Percentiles rank a stretch among this genome's conserved stretches.
phyloP scores from a whole-genome alignment of 2,888 invertebrate genomes.

The Epistrophe grossulariae region DNA sequence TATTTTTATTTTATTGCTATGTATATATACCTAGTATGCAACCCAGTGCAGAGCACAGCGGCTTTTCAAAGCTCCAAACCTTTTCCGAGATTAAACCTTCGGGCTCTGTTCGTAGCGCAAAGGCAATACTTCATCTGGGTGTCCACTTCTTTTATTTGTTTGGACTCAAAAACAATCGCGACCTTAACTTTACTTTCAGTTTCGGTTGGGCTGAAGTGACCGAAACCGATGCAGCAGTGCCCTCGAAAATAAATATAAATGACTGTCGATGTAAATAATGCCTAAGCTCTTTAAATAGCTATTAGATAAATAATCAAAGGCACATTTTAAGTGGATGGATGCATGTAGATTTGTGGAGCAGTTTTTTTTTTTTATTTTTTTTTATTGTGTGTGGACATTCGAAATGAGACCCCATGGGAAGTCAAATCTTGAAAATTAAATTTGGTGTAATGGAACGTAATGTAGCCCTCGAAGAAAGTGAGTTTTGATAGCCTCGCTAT shows the following conservation, averaged over 20 bases:
- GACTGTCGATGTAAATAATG: constrained; percentile 68
- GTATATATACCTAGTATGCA: neutral
- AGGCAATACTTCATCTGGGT: constrained; percentile 29
- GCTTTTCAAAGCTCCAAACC: constrained; percentile 34
- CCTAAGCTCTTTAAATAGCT: constrained; percentile 66
- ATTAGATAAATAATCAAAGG: constrained; percentile 65
- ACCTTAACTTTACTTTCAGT: constrained; percentile 69
- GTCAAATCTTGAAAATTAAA: constrained; percentile 9
- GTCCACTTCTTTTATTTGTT: constrained; percentile 32
- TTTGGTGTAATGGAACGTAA: constrained; percentile 47
- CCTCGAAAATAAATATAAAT: constrained; percentile 47
- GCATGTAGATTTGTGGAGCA: constrained; percentile 69
- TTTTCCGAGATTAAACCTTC: constrained; percentile 36
- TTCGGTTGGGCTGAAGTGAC: constrained; percentile 26
- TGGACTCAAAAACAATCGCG: constrained; percentile 35
- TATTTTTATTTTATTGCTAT: neutral
- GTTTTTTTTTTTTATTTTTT: neutral
- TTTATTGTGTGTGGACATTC: constrained; percentile 50
- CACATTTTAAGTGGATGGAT: constrained; percentile 50
- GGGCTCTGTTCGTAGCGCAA: neutral
- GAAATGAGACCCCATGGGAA: constrained; percentile 46
- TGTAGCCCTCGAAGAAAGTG: constrained; percentile 59
- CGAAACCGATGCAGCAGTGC: constrained; percentile 47
- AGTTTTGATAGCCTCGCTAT: constrained; percentile 36
- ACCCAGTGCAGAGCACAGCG: neutral